These are phyloP conservation scores for Anabas testudineus DNA, from an alignment of 2,797 vertebrate genomes.

Conservation along the genomic window DNA sequence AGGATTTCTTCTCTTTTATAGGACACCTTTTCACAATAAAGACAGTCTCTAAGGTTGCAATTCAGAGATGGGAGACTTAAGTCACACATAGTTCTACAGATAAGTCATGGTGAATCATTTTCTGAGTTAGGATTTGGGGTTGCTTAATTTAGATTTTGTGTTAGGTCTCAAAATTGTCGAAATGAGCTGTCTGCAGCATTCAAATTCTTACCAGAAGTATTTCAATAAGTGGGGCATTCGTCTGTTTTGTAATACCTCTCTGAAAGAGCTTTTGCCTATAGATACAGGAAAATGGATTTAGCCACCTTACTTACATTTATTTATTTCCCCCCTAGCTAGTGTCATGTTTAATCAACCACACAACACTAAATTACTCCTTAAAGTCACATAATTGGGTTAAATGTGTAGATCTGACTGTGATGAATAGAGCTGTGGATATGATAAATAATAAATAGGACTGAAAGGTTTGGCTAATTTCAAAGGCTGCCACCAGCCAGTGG, in stretches of 20 bases:
- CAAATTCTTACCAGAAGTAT: conserved; percentile 17
- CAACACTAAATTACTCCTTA: conserved; percentile 20
- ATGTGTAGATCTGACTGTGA: conserved; percentile 21
- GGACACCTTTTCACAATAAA: conserved; percentile 60
- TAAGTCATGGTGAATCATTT: conserved; percentile 35
- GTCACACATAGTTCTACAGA: conserved; percentile 41
- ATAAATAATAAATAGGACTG: neutral
- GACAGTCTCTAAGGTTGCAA: conserved; percentile 41
- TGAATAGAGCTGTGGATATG: too few species aligned
- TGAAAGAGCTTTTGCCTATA: conserved; percentile 33
- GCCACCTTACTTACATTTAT: conserved; percentile 21
- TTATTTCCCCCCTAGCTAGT: conserved; percentile 15
- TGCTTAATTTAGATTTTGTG: conserved; percentile 52
- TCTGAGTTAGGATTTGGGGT: conserved; percentile 21
- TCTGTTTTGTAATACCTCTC: conserved; percentile 17
- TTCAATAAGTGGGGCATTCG: conserved; percentile 16
- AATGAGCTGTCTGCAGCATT: conserved; percentile 39
- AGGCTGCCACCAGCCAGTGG: neutral
- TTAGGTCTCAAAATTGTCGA: conserved; percentile 21
- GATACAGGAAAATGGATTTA: conserved; percentile 34
- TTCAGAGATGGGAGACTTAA: conserved; percentile 43
- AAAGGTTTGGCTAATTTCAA: too few species aligned
- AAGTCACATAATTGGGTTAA: conserved; percentile 16
- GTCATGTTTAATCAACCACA: conserved; percentile 33
- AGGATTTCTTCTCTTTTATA: conserved; percentile 64